Evolutionary conservation across 2,797 vertebrate genomes (phyloP).

Genomic region (Syngnathus acus): DNA sequence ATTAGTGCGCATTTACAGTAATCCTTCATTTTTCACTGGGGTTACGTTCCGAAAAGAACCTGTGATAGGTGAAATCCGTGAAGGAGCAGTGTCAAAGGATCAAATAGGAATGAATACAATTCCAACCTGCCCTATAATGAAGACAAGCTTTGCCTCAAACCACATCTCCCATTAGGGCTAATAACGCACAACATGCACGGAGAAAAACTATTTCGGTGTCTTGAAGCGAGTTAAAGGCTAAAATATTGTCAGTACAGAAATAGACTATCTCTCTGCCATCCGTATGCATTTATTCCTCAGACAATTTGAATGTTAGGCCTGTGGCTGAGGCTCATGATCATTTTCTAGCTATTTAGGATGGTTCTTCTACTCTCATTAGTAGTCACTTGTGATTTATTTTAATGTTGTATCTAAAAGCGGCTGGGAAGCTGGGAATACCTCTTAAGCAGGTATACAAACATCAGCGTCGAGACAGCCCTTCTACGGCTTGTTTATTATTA

Average conservation of each 20-base stretch:
- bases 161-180: slow-evolving; percentile 1
- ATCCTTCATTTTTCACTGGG: no score
- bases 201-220: neutral
- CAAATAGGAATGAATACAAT: neutral
- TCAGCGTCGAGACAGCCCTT: neutral
- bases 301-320: slow-evolving; percentile 1
- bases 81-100: no score
- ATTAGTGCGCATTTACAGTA: no score
- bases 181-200: neutral
- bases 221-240: neutral
- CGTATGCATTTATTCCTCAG: slow-evolving; percentile 4
- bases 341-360: slow-evolving; percentile 4
- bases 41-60: no score
- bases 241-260: slow-evolving; percentile 12
- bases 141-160: neutral
- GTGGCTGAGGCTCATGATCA: slow-evolving; percentile 1
- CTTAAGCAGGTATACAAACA: neutral
- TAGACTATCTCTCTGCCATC: neutral
- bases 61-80: no score
- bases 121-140: neutral
- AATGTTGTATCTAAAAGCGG: neutral
- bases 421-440: neutral
- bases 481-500: neutral
- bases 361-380: neutral
- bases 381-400: neutral